Percentiles rank a stretch among this genome's conserved stretches.
phyloP scores from a whole-genome alignment of 2,888 invertebrate genomes.

The Ephialtes manifestator region DNA sequence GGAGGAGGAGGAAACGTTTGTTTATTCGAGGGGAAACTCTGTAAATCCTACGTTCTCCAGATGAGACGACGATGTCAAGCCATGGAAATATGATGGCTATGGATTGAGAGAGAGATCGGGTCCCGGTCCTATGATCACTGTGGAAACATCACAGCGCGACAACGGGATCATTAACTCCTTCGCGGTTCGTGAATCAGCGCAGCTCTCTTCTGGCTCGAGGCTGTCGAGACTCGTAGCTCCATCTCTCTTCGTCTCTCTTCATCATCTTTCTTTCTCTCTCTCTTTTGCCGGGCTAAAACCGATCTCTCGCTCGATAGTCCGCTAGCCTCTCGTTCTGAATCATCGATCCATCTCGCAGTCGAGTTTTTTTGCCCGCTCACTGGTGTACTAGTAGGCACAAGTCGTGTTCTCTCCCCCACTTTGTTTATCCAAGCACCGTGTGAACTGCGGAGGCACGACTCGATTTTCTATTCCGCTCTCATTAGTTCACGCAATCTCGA shows the following conservation, averaged over 20 bases:
- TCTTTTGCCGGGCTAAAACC: conserved; percentile 8
- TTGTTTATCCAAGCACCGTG: conserved; percentile 41
- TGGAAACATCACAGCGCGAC: conserved; percentile 58
- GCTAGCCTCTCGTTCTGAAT: conserved; percentile 62
- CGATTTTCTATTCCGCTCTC: conserved; percentile 55
- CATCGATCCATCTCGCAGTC: conserved; percentile 64
- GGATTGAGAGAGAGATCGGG: conserved; percentile 41
- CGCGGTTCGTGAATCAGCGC: conserved; percentile 66
- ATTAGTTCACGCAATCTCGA: conserved; percentile 21
- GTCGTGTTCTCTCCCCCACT: conserved; percentile 34
- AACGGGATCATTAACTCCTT: conserved; percentile 71
- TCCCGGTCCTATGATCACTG: conserved; percentile 57
- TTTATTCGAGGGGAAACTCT: conserved; percentile 74
- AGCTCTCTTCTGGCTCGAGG: conserved; percentile 42
- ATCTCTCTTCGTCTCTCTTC: conserved; percentile 14
- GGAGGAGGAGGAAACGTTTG: conserved; percentile 72
- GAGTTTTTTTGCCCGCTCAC: conserved; percentile 45
- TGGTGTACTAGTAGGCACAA: conserved; percentile 55
- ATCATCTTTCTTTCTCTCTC: conserved; percentile 19
- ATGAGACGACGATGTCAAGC: conserved; percentile 62
- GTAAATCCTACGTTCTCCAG: conserved; percentile 64
- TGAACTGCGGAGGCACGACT: conserved; percentile 22
- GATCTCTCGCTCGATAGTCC: conserved; percentile 66
- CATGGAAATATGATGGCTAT: conserved; percentile 13
- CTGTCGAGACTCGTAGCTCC: conserved; percentile 8